phyloP scores from a whole-genome alignment of 2,888 invertebrate genomes.

The Megastigmus dorsalis region DNA sequence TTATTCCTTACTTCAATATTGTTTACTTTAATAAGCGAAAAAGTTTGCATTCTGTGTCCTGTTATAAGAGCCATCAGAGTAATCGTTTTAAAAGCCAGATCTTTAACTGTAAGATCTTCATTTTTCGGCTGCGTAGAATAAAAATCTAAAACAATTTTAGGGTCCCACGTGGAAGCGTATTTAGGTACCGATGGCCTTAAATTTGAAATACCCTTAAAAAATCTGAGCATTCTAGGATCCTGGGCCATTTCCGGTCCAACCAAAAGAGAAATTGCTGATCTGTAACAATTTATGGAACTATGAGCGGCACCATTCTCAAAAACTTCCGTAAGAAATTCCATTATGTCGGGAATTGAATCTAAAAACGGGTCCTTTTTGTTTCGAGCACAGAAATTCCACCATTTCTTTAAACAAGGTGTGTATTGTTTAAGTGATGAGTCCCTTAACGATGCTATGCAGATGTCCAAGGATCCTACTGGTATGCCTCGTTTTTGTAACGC shows the following conservation, averaged over 20 bases:
- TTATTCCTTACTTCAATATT: no score
- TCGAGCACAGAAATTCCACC: not conserved
- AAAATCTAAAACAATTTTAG: slow-evolving; percentile 42
- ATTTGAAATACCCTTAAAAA: not conserved
- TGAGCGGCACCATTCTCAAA: slow-evolving; percentile 3
- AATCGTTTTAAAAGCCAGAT: no score
- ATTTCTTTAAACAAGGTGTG: not conserved
- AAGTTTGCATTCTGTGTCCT: no score
- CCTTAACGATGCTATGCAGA: not conserved
- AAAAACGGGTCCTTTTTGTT: not conserved
- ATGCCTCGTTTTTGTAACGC: not conserved
- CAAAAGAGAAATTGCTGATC: slow-evolving; percentile 37
- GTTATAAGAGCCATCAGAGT: no score
- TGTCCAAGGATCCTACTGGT: not conserved
- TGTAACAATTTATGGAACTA: slow-evolving; percentile 35
- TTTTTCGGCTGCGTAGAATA: slow-evolving; percentile 12
- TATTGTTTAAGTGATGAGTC: not conserved
- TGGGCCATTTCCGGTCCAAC: not conserved
- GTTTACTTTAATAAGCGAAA: no score
- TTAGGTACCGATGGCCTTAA: no score
- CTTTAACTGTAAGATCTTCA: slow-evolving; percentile 35
- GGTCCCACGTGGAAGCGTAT: no score
- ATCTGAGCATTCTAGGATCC: not conserved
- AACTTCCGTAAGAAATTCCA: not conserved
- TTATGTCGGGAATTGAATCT: not conserved